Evolutionary conservation across 92 coral and sea anemone species (phyloP), one percentile per base, ranked within the genome.

Genomic region (Siderastrea radians): DNA sequence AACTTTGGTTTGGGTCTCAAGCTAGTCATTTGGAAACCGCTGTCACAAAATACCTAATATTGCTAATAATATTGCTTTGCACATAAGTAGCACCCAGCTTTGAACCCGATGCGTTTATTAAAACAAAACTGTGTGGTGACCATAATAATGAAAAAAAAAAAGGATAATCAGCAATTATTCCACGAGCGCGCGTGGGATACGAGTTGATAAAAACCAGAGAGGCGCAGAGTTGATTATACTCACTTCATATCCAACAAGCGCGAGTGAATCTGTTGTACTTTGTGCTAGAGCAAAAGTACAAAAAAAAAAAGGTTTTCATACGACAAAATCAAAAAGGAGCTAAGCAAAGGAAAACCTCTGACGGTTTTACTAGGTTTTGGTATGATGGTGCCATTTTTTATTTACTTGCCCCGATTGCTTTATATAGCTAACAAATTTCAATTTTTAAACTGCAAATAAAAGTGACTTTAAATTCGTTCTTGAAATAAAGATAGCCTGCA

Each of bases 381-480:
- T 58, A 48, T 60, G 0, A 62, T 2, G 3, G 47, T 9, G 78
- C 38, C 19, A 7, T 46, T 55, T 6, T 19, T 55, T 45, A 45
- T 68, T 15, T 53, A 15, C 45, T 68, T 3, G 58, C 49, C 59
- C 46, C 43, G 14, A 16, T 48, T 62, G 6, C 0, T 46, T 48
- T 13, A 12, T 5, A 70, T 54, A 55, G 65, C 69, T 57, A 54
- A 82, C 44, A 69, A 44, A 57, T 55, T 69, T 54, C 55, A 45
- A n/a, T n/a, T 44, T 11, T 26, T 53, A 43, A 19, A 82, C 5
- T 46, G 68, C 44, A 57, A 55, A 53, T 45, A 69, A 74, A 70
- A 70, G 53, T 55, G 58, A 70, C 58, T 57, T 82, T 46, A 12
- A 17, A 53, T 54, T 52, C 65, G 38, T 67, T 78, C 60, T 60